A percentile compares a stretch with the other conserved stretches of the same genome.
Evolutionary conservation across 2,888 invertebrate species (phyloP).

Genomic region (Slavum lentiscoides): DNA sequence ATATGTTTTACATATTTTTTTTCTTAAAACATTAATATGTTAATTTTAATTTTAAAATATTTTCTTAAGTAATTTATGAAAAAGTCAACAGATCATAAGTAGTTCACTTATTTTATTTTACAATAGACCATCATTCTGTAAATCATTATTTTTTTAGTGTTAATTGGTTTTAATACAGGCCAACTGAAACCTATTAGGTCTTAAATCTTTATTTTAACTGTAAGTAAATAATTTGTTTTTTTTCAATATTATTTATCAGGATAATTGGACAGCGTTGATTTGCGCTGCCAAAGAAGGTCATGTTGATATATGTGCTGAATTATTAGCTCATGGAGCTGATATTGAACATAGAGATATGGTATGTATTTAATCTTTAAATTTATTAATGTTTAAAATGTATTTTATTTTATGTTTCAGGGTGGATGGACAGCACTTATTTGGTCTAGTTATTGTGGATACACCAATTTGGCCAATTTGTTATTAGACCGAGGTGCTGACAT

Average conservation of each 20-base stretch:
- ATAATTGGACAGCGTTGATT: conserved; percentile 89
- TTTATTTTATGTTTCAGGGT: conserved; percentile 66
- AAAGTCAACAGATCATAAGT: no score
- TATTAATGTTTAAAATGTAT: conserved; percentile 7
- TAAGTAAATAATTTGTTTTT: background rate
- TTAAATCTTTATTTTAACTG: no score
- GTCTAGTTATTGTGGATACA: conserved; percentile 91
- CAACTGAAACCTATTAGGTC: no score
- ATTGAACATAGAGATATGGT: conserved; percentile 88
- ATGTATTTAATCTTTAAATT: conserved; percentile 46
- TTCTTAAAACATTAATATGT: no score
- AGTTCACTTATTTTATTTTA: no score
- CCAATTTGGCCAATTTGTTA: conserved; percentile 74
- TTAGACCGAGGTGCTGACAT: conserved; percentile 88
- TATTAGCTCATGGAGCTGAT: conserved; percentile 82
- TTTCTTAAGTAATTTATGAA: no score
- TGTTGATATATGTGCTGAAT: conserved; percentile 75
- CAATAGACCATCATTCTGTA: no score
- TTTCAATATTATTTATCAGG: conserved; percentile 61
- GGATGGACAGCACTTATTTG: conserved; percentile 98
- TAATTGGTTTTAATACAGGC: no score
- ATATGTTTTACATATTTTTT: no score
- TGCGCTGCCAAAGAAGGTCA: conserved; percentile 90
- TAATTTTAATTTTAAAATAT: no score
- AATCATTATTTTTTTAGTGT: no score